Evolutionary conservation across 2,888 invertebrate species (phyloP).

Genomic region (Eurois occulta): DNA sequence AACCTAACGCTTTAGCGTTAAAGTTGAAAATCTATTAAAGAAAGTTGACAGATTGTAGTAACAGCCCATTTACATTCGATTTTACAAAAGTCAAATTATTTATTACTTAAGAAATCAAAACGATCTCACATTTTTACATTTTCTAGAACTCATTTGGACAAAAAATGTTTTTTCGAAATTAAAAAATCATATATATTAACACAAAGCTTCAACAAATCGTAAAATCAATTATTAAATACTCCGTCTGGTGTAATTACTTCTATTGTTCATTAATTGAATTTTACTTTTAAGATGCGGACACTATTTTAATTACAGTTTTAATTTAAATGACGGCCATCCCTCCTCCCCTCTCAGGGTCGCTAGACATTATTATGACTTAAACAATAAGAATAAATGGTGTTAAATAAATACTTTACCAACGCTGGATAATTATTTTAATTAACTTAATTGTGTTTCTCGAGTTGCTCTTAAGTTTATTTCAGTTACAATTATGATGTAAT

Average conservation of each 20-base stretch:
- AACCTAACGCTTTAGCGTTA: too few relatives aligned
- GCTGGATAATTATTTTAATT: slow-evolving; percentile 16
- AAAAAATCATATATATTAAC: background rate
- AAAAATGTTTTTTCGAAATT: background rate
- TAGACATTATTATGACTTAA: background rate
- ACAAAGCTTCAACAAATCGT: background rate
- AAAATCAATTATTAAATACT: slow-evolving; percentile 34
- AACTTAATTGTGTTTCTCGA: background rate
- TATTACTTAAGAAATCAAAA: slow-evolving; percentile 4
- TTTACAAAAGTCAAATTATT: background rate
- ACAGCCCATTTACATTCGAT: background rate
- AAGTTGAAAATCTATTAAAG: too few relatives aligned
- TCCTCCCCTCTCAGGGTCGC: too few relatives aligned
- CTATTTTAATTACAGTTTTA: slow-evolving; percentile 22
- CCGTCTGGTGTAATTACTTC: slow-evolving; percentile 28
- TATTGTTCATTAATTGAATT: slow-evolving; percentile 34
- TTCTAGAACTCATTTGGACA: background rate
- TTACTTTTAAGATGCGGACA: background rate
- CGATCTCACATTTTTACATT: background rate
- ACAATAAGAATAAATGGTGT: background rate
- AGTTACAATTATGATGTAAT: background rate
- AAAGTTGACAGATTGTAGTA: too few relatives aligned
- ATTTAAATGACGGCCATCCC: background rate
- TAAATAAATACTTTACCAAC: background rate
- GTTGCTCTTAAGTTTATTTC: background rate